These are phyloP conservation scores for Colaptes auratus DNA, from an alignment of 2,113 vertebrate genomes.

Conservation along the genomic window DNA sequence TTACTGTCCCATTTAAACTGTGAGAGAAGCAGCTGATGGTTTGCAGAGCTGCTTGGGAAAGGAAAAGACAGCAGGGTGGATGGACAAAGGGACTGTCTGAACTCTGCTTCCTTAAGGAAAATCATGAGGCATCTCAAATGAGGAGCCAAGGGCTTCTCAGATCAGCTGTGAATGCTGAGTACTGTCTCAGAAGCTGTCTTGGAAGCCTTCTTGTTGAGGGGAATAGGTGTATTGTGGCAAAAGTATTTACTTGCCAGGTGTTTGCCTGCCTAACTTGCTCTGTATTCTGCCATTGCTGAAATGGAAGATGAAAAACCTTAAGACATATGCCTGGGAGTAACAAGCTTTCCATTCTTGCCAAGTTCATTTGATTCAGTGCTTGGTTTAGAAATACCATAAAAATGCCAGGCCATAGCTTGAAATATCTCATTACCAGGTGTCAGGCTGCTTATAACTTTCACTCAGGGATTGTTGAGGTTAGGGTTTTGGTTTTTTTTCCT, in stretches of 20 bases:
- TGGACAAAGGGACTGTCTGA: neutral
- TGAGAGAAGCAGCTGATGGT: neutral
- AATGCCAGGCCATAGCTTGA: constrained; percentile 34
- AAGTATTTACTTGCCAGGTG: neutral
- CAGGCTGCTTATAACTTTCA: constrained; percentile 38
- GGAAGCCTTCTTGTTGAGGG: neutral
- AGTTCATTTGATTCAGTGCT: constrained; percentile 15
- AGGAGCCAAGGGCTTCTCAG: neutral
- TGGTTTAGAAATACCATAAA: constrained; percentile 43
- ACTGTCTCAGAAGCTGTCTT: neutral
- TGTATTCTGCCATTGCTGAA: neutral
- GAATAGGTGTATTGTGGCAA: neutral
- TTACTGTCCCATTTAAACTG: neutral
- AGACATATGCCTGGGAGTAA: neutral
- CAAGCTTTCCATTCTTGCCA: constrained; percentile 18
- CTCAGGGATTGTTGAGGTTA: neutral
- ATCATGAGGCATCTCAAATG: neutral
- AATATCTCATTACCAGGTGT: constrained; percentile 53
- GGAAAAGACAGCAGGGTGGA: neutral
- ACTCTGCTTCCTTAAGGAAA: neutral
- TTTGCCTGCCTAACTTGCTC: neutral
- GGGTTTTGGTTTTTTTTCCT: neutral
- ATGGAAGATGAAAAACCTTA: neutral
- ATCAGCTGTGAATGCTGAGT: neutral
- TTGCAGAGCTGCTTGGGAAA: neutral